Evolutionary conservation across 2,113 vertebrate genomes (phyloP), one percentile per base, ranked within the genome.

Genomic region (Ammodytes marinus): DNA sequence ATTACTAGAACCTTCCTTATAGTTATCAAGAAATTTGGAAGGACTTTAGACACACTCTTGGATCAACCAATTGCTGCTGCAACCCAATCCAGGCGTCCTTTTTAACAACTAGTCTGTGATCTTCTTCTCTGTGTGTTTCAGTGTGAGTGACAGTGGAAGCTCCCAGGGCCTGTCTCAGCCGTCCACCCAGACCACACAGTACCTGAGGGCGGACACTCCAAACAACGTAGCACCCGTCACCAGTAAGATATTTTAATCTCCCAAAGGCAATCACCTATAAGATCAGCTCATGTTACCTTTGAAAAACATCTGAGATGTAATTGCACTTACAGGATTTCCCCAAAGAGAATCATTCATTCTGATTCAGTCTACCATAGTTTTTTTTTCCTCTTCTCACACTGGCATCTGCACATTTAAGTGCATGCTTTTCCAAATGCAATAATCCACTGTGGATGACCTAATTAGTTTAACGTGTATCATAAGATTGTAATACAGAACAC

Each of bases 161-260:
- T 99, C 98, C 0, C 98, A 99, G 93, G 98, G 98, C 12, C 95
- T 99, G 42, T 99, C 98, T 17, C 98, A 99, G 79, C 98, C 98
- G 0, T 99, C 98, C 80, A 99, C 98, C 0, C 98, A 99, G 95
- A 99, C 98, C 0, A 99, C 98, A 0, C 98, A 99, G 94, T 99
- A 99, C 93, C 95, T 99, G 94, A 95, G 98, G 86, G 98, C 98
- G 0, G 98, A 99, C 93, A 99, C 98, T 0, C 98, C 98, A 19
- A 99, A 99, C 96, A 99, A 99, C 0, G 98, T 96, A 15, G 96
- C 98, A 0, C 96, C 98, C 2, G 95, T 99, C 89, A 97, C 98
- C 92, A 99, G 98, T 99, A 99, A 98, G 97, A 96, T 87, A 93
- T 91, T 87, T 91, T 4, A 71, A 15, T 47, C 53, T 35, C 49